Conservation (phyloP, 2,888 invertebrate species). For the Rhingia rostrata region DNA sequence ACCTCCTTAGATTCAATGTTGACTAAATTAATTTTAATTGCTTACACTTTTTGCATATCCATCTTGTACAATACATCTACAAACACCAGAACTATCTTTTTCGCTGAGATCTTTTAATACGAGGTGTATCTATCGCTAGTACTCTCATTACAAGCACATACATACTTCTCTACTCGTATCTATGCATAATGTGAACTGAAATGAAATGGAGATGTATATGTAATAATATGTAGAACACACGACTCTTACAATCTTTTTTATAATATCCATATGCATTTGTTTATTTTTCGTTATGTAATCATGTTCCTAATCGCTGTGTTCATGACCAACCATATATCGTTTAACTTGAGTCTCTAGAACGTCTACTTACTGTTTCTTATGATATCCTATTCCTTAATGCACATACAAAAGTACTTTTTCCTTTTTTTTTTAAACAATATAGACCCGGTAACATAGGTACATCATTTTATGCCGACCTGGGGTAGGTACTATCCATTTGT, state of each 20-base stretch:
- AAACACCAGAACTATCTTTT: no score
- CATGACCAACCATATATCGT: conserved; percentile 61
- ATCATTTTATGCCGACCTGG: conserved; percentile 20
- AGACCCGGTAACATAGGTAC: conserved; percentile 19
- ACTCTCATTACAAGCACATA: no score
- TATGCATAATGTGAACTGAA: no score
- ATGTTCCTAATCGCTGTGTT: conserved; percentile 59
- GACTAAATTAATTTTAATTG: no score
- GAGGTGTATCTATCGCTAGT: no score
- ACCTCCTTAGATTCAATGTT: no score
- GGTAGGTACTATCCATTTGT: conserved; percentile 33
- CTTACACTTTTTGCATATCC: no score
- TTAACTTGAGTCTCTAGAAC: conserved; percentile 26
- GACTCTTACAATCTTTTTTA: conserved; percentile 39
- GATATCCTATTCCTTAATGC: conserved; percentile 70
- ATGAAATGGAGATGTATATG: no score
- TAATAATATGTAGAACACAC: conserved; percentile 25
- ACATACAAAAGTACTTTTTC: conserved; percentile 74
- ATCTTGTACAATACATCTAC: no score
- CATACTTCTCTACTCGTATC: no score
- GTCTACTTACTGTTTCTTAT: conserved; percentile 58
- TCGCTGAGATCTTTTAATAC: no score
- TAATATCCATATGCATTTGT: conserved; percentile 54
- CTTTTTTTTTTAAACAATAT: conserved; percentile 13
- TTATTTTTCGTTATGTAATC: conserved; percentile 44